Evolutionary conservation across 2,113 vertebrate species (phyloP).

Genomic region (Phasianus colchicus): DNA sequence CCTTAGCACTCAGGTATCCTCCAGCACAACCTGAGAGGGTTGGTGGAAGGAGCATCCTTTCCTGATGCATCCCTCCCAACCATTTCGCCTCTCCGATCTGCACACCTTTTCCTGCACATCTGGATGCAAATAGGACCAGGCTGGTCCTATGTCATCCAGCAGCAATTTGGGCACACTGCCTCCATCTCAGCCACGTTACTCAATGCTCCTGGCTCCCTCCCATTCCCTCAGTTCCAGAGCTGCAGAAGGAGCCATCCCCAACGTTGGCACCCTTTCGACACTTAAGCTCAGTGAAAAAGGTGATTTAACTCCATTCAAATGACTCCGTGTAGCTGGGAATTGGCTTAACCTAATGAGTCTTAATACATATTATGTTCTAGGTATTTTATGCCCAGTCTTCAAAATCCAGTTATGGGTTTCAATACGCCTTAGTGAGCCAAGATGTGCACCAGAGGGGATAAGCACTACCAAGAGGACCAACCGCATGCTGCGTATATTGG

Average conservation of each 20-base stretch:
- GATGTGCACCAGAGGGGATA: not conserved
- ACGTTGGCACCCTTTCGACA: rapidly evolving
- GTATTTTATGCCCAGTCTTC: slow-evolving; percentile 1
- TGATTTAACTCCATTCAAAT: not conserved
- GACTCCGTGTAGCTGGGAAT: not conserved
- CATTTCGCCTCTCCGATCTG: not conserved
- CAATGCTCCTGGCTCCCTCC: not conserved
- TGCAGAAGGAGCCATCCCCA: not conserved
- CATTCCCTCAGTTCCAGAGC: not conserved
- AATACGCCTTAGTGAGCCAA: not conserved
- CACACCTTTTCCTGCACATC: not conserved
- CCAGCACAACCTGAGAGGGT: not conserved
- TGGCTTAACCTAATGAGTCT: slow-evolving; percentile 29
- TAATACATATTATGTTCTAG: not conserved
- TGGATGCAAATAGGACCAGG: not conserved
- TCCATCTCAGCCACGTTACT: rapidly evolving
- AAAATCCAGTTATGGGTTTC: slow-evolving; percentile 1
- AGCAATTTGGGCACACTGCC: rapidly evolving
- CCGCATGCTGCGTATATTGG: rapidly evolving
- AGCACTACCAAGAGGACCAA: not conserved
- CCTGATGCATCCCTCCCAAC: not conserved
- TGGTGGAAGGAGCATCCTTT: not conserved
- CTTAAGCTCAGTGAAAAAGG: not conserved
- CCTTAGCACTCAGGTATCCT: not conserved
- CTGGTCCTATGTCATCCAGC: rapidly evolving